Evolutionary conservation across 2,888 invertebrate species (phyloP).

Genomic region (Hyppa rectilinea): DNA sequence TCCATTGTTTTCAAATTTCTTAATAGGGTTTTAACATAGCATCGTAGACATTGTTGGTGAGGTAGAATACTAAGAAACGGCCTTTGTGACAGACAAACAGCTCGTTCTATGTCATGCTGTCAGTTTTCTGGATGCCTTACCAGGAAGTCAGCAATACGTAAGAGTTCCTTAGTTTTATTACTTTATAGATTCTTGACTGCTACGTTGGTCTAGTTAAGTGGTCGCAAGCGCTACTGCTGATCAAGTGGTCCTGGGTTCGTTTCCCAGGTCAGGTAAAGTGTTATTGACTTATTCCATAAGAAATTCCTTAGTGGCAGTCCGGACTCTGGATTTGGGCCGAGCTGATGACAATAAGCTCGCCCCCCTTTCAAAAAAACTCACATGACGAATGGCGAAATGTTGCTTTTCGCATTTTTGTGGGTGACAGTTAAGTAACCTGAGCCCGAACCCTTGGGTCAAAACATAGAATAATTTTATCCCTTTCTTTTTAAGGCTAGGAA

Average conservation of each 20-base stretch:
- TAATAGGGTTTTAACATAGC: constrained; percentile 9
- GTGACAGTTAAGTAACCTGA: no score
- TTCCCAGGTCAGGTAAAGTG: neutral
- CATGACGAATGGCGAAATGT: no score
- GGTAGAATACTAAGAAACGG: neutral
- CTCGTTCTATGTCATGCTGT: neutral
- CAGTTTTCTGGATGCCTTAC: neutral
- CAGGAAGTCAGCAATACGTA: neutral
- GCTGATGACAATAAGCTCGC: no score
- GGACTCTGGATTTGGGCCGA: neutral
- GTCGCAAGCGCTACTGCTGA: no score
- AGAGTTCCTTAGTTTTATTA: neutral
- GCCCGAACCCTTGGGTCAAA: no score
- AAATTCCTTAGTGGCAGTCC: neutral
- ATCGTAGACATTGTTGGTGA: neutral
- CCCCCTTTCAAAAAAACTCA: no score
- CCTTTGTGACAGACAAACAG: neutral
- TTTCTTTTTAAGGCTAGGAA: no score
- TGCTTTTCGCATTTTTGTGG: no score
- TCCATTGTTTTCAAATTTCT: constrained; percentile 28
- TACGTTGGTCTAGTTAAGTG: neutral
- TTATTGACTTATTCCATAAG: neutral
- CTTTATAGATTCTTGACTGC: neutral
- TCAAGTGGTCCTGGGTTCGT: no score
- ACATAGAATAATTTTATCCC: no score